Evolutionary conservation across 2,113 vertebrate genomes (phyloP).

Genomic region (Chroicocephalus ridibundus): DNA sequence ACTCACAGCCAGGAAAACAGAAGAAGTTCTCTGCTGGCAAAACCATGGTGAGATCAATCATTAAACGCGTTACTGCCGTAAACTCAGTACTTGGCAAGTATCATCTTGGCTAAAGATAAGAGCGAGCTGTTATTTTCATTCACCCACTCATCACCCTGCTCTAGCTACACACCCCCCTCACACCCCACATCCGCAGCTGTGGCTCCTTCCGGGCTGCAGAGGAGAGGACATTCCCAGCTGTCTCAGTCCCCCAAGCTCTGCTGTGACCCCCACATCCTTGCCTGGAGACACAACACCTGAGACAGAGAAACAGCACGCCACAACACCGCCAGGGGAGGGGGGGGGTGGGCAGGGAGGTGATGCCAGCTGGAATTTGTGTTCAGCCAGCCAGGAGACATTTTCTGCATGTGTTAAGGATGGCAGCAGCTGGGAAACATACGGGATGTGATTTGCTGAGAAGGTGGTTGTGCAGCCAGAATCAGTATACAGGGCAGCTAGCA

Average conservation of each 20-base stretch:
- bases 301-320: rapidly evolving
- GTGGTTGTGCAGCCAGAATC: background rate
- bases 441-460: background rate
- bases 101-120: background rate
- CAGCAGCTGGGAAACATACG: background rate
- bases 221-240: background rate
- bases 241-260: background rate
- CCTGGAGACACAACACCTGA: background rate
- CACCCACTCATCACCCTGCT: background rate
- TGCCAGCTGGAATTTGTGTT: slow-evolving; percentile 10
- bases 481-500: background rate
- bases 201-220: background rate
- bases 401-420: slow-evolving; percentile 1
- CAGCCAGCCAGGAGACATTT: background rate
- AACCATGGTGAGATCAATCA: background rate
- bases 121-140: background rate
- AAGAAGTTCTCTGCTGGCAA: background rate
- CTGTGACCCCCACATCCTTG: background rate
- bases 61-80: background rate
- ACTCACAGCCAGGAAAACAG: background rate
- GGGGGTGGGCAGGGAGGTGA: background rate
- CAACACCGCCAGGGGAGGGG: rapidly evolving
- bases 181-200: background rate
- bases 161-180: background rate
- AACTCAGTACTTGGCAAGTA: background rate